Evolutionary conservation across 2,113 vertebrate species (phyloP).

Genomic region (Glaucomys volans): DNA sequence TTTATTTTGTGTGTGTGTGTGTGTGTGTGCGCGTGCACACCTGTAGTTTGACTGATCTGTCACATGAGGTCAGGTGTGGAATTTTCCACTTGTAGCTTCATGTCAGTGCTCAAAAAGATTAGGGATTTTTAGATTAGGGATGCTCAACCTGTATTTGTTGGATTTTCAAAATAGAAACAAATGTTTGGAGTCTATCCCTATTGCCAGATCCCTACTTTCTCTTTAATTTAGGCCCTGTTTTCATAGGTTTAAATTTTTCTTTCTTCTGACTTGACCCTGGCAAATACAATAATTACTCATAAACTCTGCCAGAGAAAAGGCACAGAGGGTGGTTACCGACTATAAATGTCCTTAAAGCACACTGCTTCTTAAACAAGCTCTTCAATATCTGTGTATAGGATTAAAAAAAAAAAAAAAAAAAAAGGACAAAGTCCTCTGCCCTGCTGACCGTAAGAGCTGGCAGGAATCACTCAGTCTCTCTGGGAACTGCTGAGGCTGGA

Average conservation of each 20-base stretch:
- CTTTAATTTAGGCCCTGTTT: neutral
- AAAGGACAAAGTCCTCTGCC: neutral
- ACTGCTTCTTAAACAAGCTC: neutral
- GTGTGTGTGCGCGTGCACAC: neutral
- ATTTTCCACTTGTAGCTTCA: neutral
- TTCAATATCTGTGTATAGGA: neutral
- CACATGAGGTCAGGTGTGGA: neutral
- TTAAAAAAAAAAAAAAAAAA: neutral
- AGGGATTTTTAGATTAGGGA: neutral
- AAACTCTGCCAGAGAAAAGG: neutral
- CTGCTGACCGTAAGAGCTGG: neutral
- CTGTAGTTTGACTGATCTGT: neutral
- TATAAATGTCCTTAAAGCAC: neutral
- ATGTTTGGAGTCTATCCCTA: neutral
- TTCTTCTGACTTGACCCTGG: neutral
- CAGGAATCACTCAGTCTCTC: neutral
- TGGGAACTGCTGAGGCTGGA: neutral
- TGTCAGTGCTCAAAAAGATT: neutral
- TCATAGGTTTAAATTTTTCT: neutral
- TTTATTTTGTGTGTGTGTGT: neutral
- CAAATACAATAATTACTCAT: neutral
- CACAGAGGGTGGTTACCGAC: neutral
- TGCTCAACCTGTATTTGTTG: neutral
- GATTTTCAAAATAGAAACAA: conserved; percentile 31
- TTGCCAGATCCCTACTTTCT: neutral